Percentiles rank a stretch among this genome's conserved stretches.
Conservation (phyloP, 2,113 vertebrate species). For the Pongo abelii region DNA sequence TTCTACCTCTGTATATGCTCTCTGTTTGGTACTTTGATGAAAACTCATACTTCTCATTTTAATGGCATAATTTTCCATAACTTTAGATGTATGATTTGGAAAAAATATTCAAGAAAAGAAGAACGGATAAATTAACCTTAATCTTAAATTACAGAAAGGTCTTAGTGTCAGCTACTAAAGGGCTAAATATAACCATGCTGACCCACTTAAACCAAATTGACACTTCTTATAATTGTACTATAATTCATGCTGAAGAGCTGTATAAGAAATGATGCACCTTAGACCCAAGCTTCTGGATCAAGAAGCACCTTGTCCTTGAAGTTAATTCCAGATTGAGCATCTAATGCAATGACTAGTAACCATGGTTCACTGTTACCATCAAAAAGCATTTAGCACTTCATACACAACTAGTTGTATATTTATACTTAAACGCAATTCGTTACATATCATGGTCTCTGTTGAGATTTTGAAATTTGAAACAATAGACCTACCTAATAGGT, state of each 20-base stretch:
- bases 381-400: background rate
- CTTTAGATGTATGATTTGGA: constrained; percentile 56
- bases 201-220: constrained; percentile 71
- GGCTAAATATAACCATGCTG: constrained; percentile 74
- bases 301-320: constrained; percentile 58
- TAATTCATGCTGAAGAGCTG: constrained; percentile 55
- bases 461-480: constrained; percentile 14
- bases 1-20: background rate
- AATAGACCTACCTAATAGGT: background rate
- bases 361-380: background rate
- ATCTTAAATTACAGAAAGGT: constrained; percentile 67
- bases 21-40: background rate
- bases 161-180: constrained; percentile 53
- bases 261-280: constrained; percentile 51
- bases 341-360: background rate
- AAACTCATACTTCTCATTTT: constrained; percentile 26
- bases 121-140: constrained; percentile 69
- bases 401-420: background rate
- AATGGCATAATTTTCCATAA: constrained; percentile 49
- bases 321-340: constrained; percentile 13
- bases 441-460: background rate
- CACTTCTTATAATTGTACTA: constrained; percentile 68
- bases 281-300: constrained; percentile 55
- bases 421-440: background rate
- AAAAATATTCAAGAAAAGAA: constrained; percentile 61